Conservation (phyloP, 2,888 invertebrate species). For the Reticulitermes lucifugus region DNA sequence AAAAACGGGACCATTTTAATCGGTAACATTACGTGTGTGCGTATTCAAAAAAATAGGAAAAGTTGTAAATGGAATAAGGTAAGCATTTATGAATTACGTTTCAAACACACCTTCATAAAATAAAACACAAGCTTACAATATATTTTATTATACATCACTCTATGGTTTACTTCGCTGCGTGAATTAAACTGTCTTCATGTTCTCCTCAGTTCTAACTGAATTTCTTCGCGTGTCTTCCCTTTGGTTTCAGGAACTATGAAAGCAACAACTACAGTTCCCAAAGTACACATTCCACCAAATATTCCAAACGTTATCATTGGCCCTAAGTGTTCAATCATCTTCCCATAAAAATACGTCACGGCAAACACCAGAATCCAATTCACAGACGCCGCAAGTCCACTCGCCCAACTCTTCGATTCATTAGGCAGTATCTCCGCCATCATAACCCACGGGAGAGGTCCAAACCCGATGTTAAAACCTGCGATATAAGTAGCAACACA, state of each 20-base stretch:
- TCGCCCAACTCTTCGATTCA: conserved; percentile 78
- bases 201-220: conserved; percentile 38
- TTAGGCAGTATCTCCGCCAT: conserved; percentile 81
- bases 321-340: background rate
- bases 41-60: too few species aligned
- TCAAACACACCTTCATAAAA: too few species aligned
- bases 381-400: conserved; percentile 78
- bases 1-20: too few species aligned
- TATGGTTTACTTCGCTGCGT: too few species aligned
- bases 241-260: conserved; percentile 49
- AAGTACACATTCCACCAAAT: conserved; percentile 32
- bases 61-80: too few species aligned
- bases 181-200: background rate
- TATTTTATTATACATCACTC: too few species aligned
- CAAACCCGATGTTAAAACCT: conserved; percentile 78
- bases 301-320: conserved; percentile 41
- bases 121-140: too few species aligned
- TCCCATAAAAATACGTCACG: conserved; percentile 69
- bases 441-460: conserved; percentile 85
- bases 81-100: too few species aligned
- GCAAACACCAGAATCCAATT: conserved; percentile 83
- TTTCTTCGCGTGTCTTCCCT: conserved; percentile 36
- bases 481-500: conserved; percentile 75
- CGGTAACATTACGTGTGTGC: too few species aligned
- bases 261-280: conserved; percentile 45